Evolutionary conservation across 37 sponge, comb jelly and placozoan species (phyloP), one percentile per base, ranked within the genome.

Genomic region (Halichondria panicea): DNA sequence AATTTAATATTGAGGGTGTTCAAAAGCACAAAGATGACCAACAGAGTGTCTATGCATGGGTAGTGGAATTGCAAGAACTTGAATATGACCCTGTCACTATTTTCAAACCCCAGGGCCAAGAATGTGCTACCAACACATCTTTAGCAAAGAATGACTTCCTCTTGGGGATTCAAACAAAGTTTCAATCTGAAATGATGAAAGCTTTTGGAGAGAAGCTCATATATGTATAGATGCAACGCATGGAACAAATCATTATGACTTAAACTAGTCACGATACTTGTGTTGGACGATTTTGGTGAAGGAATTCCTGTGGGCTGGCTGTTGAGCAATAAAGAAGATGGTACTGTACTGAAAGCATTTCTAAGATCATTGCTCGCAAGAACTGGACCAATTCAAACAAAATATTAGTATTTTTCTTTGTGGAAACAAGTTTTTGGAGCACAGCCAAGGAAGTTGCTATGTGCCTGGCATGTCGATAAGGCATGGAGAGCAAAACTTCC

Each of bases 261-360:
- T 77, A n/a, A 38, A 12, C 68, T 77, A 4, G 36, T 77, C 35
- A 77, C 42, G 42, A 39, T 90, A 24, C 43, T 90, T 0, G 79
- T 90, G 4, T 36, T 90, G 37, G 91, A 90, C 77, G 77, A 84
- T 11, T 80, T 38, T 39, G 82, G 86, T 4, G 86, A 90, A 39
- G 91, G 91, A 19, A 25, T 80, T 42, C 86, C 91, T 39, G 86
- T 71, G 19, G 85, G 66, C 7, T 82, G 80, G 77, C 28, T 19
- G 18, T 37, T 89, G n/a, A 55, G 44, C n/a, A 84, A 75, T 39
- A 34, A 50, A 32, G 81, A 78, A 57, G 82, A 81, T 72, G 30
- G 56, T 4, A 43, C 63, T 28, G 9, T 67, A 22, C 55, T 89
- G 9, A 27, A 22, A 0, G 19, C 70, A 13, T 89, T 84, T 66